phyloP scores from a whole-genome alignment of 2,113 vertebrate genomes.

The Dermatemys mawii region DNA sequence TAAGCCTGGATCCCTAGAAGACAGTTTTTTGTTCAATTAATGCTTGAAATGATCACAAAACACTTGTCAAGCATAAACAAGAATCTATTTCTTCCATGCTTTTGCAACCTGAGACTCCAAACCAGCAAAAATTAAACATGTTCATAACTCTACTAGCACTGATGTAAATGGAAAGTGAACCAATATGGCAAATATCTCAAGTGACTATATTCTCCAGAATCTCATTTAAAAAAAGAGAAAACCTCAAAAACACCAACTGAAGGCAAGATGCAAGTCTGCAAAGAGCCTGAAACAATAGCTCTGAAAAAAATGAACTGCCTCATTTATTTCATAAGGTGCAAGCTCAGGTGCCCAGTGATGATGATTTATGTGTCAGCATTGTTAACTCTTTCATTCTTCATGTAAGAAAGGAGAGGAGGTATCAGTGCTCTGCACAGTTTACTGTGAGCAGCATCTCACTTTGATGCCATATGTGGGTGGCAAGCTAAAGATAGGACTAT shows the following conservation, averaged over 20 bases:
- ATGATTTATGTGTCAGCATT: not conserved
- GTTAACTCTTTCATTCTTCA: not conserved
- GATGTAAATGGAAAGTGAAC: not conserved
- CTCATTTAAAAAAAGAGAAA: not conserved
- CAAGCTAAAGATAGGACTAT: too few relatives aligned
- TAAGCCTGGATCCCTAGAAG: not conserved
- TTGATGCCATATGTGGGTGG: not conserved
- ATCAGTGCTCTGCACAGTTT: not conserved
- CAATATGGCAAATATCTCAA: not conserved
- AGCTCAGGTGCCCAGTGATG: not conserved
- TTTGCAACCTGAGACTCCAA: not conserved
- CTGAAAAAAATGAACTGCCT: not conserved
- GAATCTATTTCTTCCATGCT: not conserved
- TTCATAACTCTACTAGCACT: not conserved
- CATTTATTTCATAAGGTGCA: not conserved
- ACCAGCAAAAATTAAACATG: not conserved
- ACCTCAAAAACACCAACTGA: not conserved
- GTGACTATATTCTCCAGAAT: not conserved
- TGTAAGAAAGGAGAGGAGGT: not conserved
- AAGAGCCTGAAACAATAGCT: not conserved
- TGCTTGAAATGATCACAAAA: not conserved
- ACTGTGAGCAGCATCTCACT: not conserved
- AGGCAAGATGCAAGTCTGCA: not conserved
- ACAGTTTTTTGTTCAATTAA: not conserved
- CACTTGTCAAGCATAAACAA: not conserved